Conservation (phyloP, 2,797 vertebrate species). For the Acridotheres tristis region DNA sequence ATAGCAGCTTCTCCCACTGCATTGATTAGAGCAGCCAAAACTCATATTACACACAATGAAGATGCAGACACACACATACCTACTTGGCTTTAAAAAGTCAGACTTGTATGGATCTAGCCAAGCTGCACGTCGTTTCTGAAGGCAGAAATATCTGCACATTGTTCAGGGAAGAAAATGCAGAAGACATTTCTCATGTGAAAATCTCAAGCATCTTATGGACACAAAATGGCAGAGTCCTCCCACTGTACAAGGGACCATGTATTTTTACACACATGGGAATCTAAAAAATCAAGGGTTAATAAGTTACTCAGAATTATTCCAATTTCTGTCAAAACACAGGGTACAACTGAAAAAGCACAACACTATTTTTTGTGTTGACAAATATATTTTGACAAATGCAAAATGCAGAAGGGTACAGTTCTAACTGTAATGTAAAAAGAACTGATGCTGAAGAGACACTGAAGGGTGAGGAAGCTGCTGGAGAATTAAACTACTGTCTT, state of each 20-base stretch:
- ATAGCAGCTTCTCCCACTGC: background rate
- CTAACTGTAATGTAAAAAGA: background rate
- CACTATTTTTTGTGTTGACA: background rate
- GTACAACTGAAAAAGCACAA: background rate
- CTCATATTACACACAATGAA: background rate
- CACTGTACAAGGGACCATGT: background rate
- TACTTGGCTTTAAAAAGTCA: background rate
- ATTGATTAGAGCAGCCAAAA: background rate
- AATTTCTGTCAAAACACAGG: background rate
- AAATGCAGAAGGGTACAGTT: background rate
- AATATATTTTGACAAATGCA: background rate
- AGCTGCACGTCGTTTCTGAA: background rate
- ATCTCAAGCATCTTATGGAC: background rate
- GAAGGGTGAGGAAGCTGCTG: background rate
- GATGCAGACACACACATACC: background rate
- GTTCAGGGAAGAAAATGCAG: background rate
- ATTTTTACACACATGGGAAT: background rate
- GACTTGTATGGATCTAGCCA: background rate
- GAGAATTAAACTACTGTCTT: background rate
- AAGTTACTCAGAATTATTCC: background rate
- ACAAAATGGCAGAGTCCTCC: background rate
- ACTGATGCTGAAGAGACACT: background rate
- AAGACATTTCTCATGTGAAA: background rate
- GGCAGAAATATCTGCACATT: background rate
- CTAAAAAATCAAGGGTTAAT: background rate